Conservation (phyloP, 2,113 vertebrate genomes). For the Chunga burmeisteri region DNA sequence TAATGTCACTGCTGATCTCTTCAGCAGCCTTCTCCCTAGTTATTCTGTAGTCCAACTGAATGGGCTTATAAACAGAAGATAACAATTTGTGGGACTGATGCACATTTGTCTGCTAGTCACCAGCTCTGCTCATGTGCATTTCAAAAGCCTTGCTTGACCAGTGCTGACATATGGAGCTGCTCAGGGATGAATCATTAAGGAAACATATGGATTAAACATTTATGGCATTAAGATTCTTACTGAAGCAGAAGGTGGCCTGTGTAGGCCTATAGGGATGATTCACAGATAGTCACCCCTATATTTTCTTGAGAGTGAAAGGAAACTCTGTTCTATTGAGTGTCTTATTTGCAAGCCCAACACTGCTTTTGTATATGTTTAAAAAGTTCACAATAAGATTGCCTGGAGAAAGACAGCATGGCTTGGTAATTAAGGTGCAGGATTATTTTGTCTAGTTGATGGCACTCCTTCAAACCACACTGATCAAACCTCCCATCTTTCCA, state of each 20-base stretch:
- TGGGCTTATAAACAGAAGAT: background rate
- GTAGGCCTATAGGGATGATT: conserved; percentile 17
- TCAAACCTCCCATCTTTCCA: background rate
- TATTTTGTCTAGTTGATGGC: background rate
- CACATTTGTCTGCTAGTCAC: background rate
- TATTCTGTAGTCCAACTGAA: background rate
- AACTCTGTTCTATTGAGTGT: background rate
- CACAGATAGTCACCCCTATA: background rate
- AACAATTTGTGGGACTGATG: background rate
- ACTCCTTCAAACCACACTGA: background rate
- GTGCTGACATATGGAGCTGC: background rate
- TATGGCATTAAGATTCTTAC: conserved; percentile 1
- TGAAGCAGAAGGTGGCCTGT: conserved; percentile 33
- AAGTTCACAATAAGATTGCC: background rate
- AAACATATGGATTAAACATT: conserved; percentile 43
- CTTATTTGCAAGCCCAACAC: background rate
- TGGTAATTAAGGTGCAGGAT: background rate
- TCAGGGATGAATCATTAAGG: conserved; percentile 24
- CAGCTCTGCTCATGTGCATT: background rate
- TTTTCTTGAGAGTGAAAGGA: background rate
- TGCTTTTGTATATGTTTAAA: background rate
- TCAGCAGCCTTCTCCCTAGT: background rate
- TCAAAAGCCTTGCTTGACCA: background rate
- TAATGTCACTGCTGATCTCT: background rate
- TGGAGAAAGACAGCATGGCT: background rate